These are phyloP conservation scores for Bombus pascuorum DNA, from an alignment of 1,140 invertebrate genomes.

Conservation along the genomic window DNA sequence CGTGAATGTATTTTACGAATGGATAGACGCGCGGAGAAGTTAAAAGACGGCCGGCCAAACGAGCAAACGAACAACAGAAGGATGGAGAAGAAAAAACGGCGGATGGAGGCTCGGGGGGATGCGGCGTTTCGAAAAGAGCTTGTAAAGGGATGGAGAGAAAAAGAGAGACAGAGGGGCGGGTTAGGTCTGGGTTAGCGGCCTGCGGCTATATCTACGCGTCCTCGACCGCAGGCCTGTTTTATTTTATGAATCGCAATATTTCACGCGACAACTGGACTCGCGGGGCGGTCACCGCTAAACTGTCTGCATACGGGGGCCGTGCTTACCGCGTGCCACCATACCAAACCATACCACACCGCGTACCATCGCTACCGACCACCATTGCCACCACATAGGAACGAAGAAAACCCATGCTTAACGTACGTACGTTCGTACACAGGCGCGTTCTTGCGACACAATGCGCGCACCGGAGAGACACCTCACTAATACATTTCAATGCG, in stretches of 20 bases:
- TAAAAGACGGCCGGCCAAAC: not conserved
- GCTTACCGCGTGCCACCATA: conserved; percentile 76
- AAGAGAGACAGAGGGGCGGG: conserved; percentile 50
- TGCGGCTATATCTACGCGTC: conserved; percentile 78
- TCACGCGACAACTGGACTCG: conserved; percentile 81
- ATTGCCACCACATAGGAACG: conserved; percentile 43
- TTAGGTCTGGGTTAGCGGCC: conserved; percentile 75
- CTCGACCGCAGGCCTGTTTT: conserved; percentile 82
- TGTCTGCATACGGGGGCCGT: conserved; percentile 78
- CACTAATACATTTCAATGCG: conserved; percentile 62
- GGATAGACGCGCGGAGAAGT: conserved; percentile 5
- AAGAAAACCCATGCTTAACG: conserved; percentile 37
- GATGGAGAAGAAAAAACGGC: not conserved
- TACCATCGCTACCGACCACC: conserved; percentile 50
- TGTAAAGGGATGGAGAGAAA: conserved; percentile 29
- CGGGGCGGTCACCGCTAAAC: conserved; percentile 80
- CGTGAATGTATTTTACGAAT: not conserved
- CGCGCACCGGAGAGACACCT: conserved; percentile 41
- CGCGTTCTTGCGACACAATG: conserved; percentile 35
- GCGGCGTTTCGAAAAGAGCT: conserved; percentile 47
- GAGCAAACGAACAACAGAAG: not conserved
- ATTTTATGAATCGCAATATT: conserved; percentile 84
- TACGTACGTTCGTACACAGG: not conserved
- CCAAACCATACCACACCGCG: conserved; percentile 71
- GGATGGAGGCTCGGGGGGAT: conserved; percentile 33